Evolutionary conservation across 2,797 vertebrate genomes (phyloP).

Genomic region (Australoheros facetus): DNA sequence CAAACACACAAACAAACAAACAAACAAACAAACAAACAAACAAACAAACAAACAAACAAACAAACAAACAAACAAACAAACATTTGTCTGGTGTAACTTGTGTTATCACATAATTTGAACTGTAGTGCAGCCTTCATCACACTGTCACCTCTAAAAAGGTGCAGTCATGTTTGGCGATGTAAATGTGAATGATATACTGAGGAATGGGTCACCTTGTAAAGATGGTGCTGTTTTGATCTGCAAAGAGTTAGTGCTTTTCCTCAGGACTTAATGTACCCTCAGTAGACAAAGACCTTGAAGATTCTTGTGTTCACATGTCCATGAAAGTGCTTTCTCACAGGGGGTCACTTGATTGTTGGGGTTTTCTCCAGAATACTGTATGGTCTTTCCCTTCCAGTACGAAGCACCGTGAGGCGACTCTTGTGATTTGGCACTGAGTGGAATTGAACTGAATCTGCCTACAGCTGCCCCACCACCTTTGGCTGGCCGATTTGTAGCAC

Average conservation of each 20-base stretch:
- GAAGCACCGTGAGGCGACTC: not conserved
- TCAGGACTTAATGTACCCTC: not conserved
- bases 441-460: not conserved
- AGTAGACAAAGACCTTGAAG: not conserved
- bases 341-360: not conserved
- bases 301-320: not conserved
- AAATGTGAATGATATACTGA: constrained; percentile 2
- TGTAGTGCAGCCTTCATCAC: constrained; percentile 12
- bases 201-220: not conserved
- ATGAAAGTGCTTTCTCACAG: not conserved
- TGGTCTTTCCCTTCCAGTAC: not conserved
- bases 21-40: no score
- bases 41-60: no score
- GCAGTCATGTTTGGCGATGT: not conserved
- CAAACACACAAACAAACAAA: no score
- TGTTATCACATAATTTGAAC: not conserved
- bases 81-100: not conserved
- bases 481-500: not conserved
- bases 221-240: not conserved
- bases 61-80: no score
- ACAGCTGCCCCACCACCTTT: not conserved
- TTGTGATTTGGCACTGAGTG: not conserved
- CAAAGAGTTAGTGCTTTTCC: not conserved
- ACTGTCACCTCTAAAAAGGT: not conserved
- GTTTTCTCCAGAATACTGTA: not conserved